Percentiles rank a stretch among this genome's conserved stretches.
Evolutionary conservation across 2,113 vertebrate genomes (phyloP).

Genomic region (Callospermophilus lateralis): DNA sequence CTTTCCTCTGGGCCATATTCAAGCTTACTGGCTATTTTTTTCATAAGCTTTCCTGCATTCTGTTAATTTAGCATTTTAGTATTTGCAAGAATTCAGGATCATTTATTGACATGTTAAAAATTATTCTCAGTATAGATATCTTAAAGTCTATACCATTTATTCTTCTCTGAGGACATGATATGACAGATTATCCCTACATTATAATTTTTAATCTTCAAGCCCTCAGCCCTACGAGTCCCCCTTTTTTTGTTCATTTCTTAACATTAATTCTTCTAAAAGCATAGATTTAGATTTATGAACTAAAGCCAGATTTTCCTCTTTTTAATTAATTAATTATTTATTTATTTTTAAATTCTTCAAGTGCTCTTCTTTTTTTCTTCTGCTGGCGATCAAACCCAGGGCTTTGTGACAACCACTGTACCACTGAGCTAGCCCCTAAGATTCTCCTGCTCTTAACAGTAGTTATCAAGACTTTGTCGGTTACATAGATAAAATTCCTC

Average conservation of each 20-base stretch:
- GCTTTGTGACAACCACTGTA: neutral
- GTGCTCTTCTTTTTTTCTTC: too few relatives aligned
- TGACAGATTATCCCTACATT: neutral
- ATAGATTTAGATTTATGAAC: neutral
- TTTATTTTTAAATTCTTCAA: too few relatives aligned
- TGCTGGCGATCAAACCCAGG: neutral
- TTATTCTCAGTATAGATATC: neutral
- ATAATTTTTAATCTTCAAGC: neutral
- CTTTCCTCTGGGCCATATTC: neutral
- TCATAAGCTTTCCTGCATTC: neutral
- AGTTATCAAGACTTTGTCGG: neutral
- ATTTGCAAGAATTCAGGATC: constrained; percentile 18
- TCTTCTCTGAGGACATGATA: neutral
- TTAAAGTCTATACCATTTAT: neutral
- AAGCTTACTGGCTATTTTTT: constrained; percentile 25
- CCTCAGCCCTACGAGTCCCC: neutral
- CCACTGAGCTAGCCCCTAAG: neutral
- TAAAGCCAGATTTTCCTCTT: constrained; percentile 23
- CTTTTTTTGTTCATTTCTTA: constrained; percentile 23
- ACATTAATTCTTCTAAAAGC: constrained; percentile 28
- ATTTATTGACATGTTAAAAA: constrained; percentile 50
- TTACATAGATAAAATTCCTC: neutral
- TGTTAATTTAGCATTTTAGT: constrained; percentile 25
- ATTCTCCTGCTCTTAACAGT: neutral
- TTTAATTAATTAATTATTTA: neutral